phyloP scores from a whole-genome alignment of 2,113 vertebrate genomes.

The Neodontobutis hainanensis region DNA sequence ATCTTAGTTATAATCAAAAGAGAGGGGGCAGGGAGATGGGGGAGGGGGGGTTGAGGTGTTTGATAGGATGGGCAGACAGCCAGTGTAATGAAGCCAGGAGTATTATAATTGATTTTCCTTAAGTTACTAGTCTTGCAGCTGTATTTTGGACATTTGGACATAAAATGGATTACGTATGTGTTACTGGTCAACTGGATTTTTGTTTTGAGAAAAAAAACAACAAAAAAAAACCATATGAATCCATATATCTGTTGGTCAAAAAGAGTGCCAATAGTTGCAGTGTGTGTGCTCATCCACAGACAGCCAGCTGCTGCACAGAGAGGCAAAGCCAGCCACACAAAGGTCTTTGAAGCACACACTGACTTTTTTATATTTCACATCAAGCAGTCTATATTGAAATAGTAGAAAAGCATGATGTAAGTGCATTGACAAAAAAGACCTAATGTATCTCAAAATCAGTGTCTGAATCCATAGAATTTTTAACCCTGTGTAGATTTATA shows the following conservation, averaged over 20 bases:
- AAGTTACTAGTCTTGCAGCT: too few relatives aligned
- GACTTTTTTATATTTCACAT: slow-evolving; percentile 21
- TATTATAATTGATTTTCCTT: too few relatives aligned
- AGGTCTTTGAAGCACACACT: slow-evolving; percentile 35
- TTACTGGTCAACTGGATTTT: too few relatives aligned
- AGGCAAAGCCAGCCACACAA: slow-evolving; percentile 2
- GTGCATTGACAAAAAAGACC: neutral
- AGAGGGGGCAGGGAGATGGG: too few relatives aligned
- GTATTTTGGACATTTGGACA: too few relatives aligned
- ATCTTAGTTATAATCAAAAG: too few relatives aligned
- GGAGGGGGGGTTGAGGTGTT: too few relatives aligned
- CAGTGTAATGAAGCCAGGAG: too few relatives aligned
- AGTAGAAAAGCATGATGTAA: slow-evolving; percentile 4
- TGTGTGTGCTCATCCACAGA: slow-evolving; percentile 7
- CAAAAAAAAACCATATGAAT: too few relatives aligned
- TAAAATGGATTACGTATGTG: too few relatives aligned
- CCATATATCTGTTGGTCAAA: neutral
- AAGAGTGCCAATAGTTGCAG: slow-evolving; percentile 1
- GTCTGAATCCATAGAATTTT: neutral
- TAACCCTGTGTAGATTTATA: neutral
- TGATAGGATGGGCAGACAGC: too few relatives aligned
- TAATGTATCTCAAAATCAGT: neutral
- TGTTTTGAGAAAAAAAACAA: too few relatives aligned
- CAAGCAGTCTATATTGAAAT: neutral
- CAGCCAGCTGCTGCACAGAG: slow-evolving; percentile 2